Conservation (phyloP, 2,888 invertebrate species). For the Pedicia rivosa region DNA sequence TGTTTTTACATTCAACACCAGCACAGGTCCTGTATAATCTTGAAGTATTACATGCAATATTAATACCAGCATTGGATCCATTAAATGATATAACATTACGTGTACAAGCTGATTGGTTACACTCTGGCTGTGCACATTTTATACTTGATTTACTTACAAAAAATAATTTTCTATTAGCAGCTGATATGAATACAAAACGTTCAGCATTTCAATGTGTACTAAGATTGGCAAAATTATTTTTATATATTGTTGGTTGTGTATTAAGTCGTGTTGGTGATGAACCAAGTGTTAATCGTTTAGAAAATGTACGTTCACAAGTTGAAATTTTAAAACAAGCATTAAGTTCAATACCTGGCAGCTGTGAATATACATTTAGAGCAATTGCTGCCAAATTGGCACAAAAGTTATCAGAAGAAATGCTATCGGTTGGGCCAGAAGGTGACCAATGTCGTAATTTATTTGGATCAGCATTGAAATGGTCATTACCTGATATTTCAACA, state of each 20-base stretch:
- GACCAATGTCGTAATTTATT: conserved; percentile 35
- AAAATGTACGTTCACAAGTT: conserved; percentile 26
- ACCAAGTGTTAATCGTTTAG: conserved; percentile 34
- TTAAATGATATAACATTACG: conserved; percentile 47
- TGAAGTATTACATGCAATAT: conserved; percentile 71
- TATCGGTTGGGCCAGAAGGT: conserved; percentile 32
- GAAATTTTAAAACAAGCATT: conserved; percentile 67
- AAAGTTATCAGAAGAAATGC: conserved; percentile 55
- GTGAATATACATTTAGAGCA: conserved; percentile 70
- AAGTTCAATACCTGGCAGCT: conserved; percentile 59
- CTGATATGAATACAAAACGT: conserved; percentile 57
- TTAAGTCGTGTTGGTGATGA: conserved; percentile 44
- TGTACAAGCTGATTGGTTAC: conserved; percentile 43
- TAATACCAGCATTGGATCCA: conserved; percentile 81
- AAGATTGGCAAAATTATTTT: conserved; percentile 72
- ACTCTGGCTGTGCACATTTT: conserved; percentile 41
- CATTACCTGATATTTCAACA: conserved; percentile 54
- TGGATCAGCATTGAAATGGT: conserved; percentile 44
- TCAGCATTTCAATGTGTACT: conserved; percentile 78
- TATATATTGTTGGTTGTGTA: conserved; percentile 74
- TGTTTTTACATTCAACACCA: conserved; percentile 54
- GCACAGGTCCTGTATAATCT: conserved; percentile 61
- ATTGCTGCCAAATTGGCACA: conserved; percentile 73
- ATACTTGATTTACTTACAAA: conserved; percentile 69
- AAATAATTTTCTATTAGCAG: conserved; percentile 65